Conservation (phyloP, 1,140 invertebrate genomes). For the Drosophila ambigua region DNA sequence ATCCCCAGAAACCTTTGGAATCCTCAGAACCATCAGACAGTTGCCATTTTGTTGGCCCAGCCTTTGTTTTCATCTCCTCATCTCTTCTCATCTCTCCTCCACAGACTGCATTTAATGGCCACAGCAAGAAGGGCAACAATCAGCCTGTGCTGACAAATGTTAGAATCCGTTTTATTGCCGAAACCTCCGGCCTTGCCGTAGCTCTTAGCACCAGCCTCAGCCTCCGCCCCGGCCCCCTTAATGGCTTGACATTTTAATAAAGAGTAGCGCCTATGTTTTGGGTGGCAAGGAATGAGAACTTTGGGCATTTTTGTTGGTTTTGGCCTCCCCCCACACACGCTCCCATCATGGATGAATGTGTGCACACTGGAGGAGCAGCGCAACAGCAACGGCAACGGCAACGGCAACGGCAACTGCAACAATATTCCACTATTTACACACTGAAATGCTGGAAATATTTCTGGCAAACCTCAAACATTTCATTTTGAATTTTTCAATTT, state of each 20-base stretch:
- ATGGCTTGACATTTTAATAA: constrained; percentile 79
- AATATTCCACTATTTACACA: constrained; percentile 56
- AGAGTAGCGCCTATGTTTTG: constrained; percentile 28
- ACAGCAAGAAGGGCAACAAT: constrained; percentile 3
- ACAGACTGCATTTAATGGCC: constrained; percentile 50
- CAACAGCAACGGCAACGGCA: constrained; percentile 1
- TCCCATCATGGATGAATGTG: not conserved
- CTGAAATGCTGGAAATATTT: constrained; percentile 70
- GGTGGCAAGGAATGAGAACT: constrained; percentile 23
- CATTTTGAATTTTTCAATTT: constrained; percentile 55
- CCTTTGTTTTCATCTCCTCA: constrained; percentile 38
- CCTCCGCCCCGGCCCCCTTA: not conserved
- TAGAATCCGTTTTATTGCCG: constrained; percentile 48
- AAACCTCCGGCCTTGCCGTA: not conserved
- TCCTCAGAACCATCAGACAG: not conserved
- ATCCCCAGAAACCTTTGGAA: constrained; percentile 14
- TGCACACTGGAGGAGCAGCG: no score
- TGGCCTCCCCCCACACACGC: constrained; percentile 7
- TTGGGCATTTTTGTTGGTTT: constrained; percentile 54
- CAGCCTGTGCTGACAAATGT: constrained; percentile 41
- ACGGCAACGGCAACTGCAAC: not conserved
- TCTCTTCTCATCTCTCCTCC: not conserved
- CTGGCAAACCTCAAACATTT: constrained; percentile 78
- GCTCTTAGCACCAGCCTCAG: no score
- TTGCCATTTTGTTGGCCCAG: constrained; percentile 44